Evolutionary conservation across 2,113 vertebrate genomes (phyloP), one percentile per base, ranked within the genome.

Genomic region (Alethe castanea): DNA sequence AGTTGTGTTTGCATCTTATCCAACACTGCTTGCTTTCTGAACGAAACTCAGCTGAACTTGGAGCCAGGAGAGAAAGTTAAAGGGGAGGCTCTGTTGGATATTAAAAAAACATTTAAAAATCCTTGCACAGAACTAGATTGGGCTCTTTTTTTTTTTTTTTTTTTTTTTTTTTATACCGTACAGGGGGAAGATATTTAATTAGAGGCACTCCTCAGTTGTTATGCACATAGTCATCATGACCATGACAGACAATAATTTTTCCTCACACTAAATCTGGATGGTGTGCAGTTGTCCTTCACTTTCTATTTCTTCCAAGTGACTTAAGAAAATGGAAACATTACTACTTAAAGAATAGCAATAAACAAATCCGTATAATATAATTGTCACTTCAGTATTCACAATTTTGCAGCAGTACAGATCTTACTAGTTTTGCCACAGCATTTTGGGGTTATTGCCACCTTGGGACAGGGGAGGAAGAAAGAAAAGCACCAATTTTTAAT

Each of bases 1-100:
- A 92, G 94, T 83, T 86, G 88, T 92, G 80, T 92, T 95, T 93
- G 71, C 77, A 90, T 97, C 96, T 93, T 94, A 87, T 77, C 72
- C 44, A 52, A 64, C 71, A 86, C 69, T 52, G 69, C 45, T 91
- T 1, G 2, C 33, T 88, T 67, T 77, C 86, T 79, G 86, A 95
- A 81, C 18, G 0, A 83, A 95, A 86, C 81, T 82, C 25, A 5
- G 89, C 45, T 78, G 87, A 94, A 85, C 65, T 93, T 25, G 6
- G 48, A 79, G 86, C 45, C 76, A 74, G 89, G 69, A 94, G 77
- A 60, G 65, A 74, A 62, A 69, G 92, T 95, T 79, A 86, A 83
- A 40, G 35, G 42, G 33, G n/a, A 33, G n/a, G 48, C 45, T 94
- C 42, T 57, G 33, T 11, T 6, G 48, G 54, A 56, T 31, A 88